These are phyloP conservation scores for Acinonyx jubatus DNA, from an alignment of 2,113 vertebrate genomes.

Conservation along the genomic window DNA sequence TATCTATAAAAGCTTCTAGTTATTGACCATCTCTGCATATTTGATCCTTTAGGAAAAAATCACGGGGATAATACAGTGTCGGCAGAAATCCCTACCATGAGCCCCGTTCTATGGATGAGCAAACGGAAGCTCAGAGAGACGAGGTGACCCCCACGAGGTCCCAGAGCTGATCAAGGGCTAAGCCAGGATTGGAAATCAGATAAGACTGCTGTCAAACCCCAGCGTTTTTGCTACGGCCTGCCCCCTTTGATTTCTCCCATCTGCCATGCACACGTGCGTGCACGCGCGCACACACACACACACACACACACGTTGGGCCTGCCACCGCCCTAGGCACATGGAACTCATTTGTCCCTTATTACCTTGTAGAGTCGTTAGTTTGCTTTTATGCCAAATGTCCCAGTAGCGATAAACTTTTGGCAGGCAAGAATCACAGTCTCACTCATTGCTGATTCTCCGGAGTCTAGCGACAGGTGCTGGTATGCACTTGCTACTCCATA, in stretches of 20 bases:
- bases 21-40: neutral
- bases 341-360: neutral
- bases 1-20: neutral
- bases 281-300: neutral
- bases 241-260: neutral
- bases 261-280: neutral
- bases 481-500: neutral
- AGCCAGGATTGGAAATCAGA: neutral
- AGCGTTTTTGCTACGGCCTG: fast-evolving
- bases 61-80: neutral
- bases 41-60: neutral
- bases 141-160: fast-evolving
- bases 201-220: neutral
- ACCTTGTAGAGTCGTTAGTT: neutral
- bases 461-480: neutral
- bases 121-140: neutral
- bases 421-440: neutral
- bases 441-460: fast-evolving
- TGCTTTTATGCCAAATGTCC: neutral
- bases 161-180: too few species aligned
- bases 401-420: neutral
- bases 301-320: neutral
- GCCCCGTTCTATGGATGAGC: neutral
- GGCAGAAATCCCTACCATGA: fast-evolving
- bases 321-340: neutral